phyloP scores from a whole-genome alignment of 2,113 vertebrate genomes.

The Athene cunicularia region DNA sequence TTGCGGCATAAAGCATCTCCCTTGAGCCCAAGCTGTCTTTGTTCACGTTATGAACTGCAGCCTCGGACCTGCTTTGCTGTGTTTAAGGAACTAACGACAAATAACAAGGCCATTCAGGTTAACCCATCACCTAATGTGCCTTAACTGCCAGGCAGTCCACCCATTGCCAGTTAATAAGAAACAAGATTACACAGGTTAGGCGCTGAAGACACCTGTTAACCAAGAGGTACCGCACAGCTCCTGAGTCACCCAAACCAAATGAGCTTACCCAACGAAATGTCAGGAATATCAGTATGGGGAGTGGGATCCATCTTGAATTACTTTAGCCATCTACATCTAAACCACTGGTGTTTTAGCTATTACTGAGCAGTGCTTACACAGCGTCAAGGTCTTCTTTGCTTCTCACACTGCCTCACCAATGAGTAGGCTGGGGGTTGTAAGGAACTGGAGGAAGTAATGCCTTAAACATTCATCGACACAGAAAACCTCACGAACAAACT shows the following conservation, averaged over 20 bases:
- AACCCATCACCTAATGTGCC: not conserved
- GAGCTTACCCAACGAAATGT: not conserved
- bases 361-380: not conserved
- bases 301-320: not conserved
- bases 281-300: not conserved
- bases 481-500: too few species aligned
- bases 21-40: conserved; percentile 9
- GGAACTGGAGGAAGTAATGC: too few species aligned
- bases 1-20: conserved; percentile 1
- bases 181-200: not conserved
- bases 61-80: not conserved
- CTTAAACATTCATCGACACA: too few species aligned
- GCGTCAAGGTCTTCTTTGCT: not conserved
- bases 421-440: not conserved
- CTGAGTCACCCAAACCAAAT: not conserved
- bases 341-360: not conserved
- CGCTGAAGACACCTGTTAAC: not conserved
- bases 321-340: not conserved
- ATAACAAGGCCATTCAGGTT: not conserved
- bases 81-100: not conserved
- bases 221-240: not conserved
- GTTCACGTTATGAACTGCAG: not conserved
- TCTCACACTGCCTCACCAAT: rapidly evolving
- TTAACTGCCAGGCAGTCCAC: not conserved
- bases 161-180: not conserved